phyloP scores from a whole-genome alignment of 2,113 vertebrate species.

The Nipponia nippon region DNA sequence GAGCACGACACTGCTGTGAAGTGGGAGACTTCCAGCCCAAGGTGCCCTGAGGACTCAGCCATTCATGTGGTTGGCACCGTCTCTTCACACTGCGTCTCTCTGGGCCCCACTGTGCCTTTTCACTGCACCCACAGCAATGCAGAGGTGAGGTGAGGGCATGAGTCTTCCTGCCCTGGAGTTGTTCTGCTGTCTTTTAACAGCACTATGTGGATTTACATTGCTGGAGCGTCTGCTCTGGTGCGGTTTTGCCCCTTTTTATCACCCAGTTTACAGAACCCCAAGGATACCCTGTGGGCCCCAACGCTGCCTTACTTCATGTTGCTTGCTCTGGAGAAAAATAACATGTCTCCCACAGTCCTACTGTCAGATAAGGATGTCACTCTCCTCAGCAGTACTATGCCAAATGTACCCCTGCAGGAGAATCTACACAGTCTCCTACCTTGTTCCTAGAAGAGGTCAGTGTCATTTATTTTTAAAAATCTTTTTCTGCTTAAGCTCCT shows the following conservation, averaged over 20 bases:
- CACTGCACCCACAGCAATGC: neutral
- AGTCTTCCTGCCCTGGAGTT: neutral
- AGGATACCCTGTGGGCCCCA: neutral
- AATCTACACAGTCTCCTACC: neutral
- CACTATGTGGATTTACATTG: neutral
- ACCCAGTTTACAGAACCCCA: neutral
- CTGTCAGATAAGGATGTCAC: neutral
- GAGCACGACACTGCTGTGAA: neutral
- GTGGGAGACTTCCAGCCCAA: neutral
- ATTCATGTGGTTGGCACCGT: fast-evolving
- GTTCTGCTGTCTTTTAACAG: neutral
- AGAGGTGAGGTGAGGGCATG: neutral
- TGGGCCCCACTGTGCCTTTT: neutral
- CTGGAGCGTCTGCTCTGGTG: neutral
- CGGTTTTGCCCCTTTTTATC: neutral
- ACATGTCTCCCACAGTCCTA: neutral
- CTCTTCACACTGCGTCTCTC: neutral
- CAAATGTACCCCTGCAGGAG: neutral
- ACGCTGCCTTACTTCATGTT: neutral
- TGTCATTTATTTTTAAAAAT: neutral
- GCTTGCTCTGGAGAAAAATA: neutral
- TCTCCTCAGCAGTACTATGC: neutral
- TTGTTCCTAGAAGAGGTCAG: neutral
- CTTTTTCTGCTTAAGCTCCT: neutral
- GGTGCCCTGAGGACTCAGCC: neutral